phyloP scores from a whole-genome alignment of 2,888 invertebrate genomes.

The Diarsia dahlii region DNA sequence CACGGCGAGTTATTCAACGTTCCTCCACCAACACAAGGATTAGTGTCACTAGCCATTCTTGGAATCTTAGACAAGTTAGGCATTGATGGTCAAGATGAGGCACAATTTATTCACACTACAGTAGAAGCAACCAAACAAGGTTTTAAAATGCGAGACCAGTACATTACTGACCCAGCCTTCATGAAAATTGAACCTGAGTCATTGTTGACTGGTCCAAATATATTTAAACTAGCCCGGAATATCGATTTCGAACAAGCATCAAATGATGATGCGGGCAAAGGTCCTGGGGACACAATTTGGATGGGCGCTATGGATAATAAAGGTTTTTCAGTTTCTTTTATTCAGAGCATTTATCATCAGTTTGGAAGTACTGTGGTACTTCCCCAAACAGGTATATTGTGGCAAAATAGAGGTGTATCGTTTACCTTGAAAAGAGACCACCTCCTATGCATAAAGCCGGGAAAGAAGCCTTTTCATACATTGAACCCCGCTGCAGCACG shows the following conservation, averaged over 20 bases:
- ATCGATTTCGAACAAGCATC: slow-evolving; percentile 75
- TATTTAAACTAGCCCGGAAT: slow-evolving; percentile 77
- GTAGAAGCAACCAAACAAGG: slow-evolving; percentile 85
- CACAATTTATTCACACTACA: slow-evolving; percentile 80
- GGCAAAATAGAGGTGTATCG: slow-evolving; percentile 84
- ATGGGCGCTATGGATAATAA: slow-evolving; percentile 85
- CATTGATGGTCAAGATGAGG: slow-evolving; percentile 81
- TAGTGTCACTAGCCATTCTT: slow-evolving; percentile 81
- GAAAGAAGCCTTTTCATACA: slow-evolving; percentile 86
- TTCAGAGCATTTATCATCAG: slow-evolving; percentile 82
- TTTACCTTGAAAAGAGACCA: slow-evolving; percentile 78
- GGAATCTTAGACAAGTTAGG: slow-evolving; percentile 82
- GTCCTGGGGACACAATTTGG: slow-evolving; percentile 86
- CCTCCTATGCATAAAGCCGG: slow-evolving; percentile 79
- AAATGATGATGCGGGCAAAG: slow-evolving; percentile 72
- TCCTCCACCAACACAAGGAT: slow-evolving; percentile 87
- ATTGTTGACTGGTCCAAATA: slow-evolving; percentile 72
- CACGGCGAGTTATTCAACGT: slow-evolving; percentile 81
- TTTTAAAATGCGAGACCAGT: slow-evolving; percentile 77
- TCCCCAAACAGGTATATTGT: slow-evolving; percentile 84
- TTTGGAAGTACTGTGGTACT: slow-evolving; percentile 84
- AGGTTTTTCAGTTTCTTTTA: slow-evolving; percentile 87
- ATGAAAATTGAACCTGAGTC: slow-evolving; percentile 80
- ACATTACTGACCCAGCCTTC: slow-evolving; percentile 82
- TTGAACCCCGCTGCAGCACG: slow-evolving; percentile 84